phyloP scores from a whole-genome alignment of 2,797 vertebrate genomes.

The Florisuga fusca region DNA sequence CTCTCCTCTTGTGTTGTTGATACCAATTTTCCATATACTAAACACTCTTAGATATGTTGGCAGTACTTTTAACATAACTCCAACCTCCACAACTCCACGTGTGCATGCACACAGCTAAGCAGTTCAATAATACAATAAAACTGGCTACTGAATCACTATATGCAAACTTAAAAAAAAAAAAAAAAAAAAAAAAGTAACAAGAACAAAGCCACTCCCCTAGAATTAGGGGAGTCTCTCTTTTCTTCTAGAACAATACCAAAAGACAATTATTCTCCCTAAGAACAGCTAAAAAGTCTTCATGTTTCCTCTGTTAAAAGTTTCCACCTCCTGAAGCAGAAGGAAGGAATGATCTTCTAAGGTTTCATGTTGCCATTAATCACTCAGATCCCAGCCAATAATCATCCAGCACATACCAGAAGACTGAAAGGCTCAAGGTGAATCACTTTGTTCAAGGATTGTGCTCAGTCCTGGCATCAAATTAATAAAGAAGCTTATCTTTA shows the following conservation, averaged over 20 bases:
- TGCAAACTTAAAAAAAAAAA: neutral
- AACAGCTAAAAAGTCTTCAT: neutral
- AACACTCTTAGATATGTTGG: neutral
- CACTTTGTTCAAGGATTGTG: neutral
- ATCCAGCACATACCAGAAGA: neutral
- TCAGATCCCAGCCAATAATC: neutral
- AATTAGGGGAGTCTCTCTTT: neutral
- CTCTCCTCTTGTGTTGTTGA: neutral
- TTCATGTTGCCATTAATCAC: neutral
- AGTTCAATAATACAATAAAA: neutral
- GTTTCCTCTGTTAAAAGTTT: neutral
- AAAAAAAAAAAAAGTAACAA: neutral
- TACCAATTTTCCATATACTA: neutral
- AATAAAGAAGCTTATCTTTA: conserved; percentile 3
- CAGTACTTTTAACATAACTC: neutral
- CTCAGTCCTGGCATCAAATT: neutral
- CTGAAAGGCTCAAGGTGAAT: conserved; percentile 37
- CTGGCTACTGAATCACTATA: neutral
- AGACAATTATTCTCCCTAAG: neutral
- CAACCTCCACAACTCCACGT: neutral
- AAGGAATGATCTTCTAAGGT: neutral
- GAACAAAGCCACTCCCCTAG: neutral
- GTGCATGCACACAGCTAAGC: neutral
- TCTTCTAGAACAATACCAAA: neutral
- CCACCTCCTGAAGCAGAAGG: neutral